Percentiles rank a stretch among this genome's conserved stretches.
These are phyloP conservation scores for Antechinus flavipes DNA, from an alignment of 2,113 vertebrate genomes.

Conservation along the genomic window DNA sequence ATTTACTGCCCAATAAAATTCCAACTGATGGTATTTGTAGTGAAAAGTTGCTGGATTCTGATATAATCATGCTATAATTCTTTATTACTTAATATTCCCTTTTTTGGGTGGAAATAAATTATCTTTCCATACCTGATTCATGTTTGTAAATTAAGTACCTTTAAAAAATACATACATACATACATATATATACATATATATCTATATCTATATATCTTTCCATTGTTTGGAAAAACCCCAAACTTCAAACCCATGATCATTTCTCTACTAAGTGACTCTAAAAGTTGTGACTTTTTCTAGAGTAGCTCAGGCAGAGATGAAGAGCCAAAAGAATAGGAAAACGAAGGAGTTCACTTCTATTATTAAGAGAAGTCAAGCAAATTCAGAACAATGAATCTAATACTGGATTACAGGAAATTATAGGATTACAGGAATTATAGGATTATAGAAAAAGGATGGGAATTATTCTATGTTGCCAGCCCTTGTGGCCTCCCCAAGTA, in stretches of 20 bases:
- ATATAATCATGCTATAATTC: neutral
- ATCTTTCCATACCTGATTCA: neutral
- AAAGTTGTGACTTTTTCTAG: neutral
- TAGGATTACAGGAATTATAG: too few species aligned
- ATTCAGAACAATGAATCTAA: neutral
- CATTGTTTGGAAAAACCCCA: neutral
- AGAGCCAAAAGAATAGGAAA: neutral
- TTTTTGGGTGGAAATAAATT: neutral
- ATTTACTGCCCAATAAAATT: neutral
- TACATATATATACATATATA: too few species aligned
- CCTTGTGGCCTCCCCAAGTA: too few species aligned
- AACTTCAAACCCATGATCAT: neutral
- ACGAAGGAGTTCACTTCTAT: neutral
- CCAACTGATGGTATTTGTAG: neutral
- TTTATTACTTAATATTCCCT: neutral
- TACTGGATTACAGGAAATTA: neutral
- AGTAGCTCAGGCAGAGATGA: neutral
- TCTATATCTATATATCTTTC: too few species aligned
- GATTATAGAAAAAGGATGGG: neutral
- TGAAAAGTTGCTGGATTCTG: neutral
- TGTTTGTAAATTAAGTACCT: neutral
- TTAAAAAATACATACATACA: neutral
- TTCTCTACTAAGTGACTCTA: neutral
- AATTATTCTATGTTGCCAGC: neutral
- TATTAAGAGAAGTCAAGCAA: neutral